Conservation (phyloP, 2,113 vertebrate species). For the Barbus barbus region DNA sequence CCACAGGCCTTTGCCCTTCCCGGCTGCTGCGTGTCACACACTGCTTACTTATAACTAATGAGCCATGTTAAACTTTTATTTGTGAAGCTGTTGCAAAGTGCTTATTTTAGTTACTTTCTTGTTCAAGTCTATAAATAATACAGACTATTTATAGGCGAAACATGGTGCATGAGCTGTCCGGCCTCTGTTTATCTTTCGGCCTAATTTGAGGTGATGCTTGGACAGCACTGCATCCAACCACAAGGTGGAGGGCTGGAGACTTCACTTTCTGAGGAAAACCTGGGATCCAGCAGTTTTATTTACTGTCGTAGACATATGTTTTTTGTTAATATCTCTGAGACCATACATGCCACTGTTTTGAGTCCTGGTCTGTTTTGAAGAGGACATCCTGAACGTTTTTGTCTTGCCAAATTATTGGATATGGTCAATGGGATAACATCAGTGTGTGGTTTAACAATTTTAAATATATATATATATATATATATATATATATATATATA, state of each 20-base stretch:
- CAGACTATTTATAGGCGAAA: conserved; percentile 68
- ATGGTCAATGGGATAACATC: neutral
- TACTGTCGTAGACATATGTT: conserved; percentile 21
- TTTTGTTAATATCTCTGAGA: conserved; percentile 31
- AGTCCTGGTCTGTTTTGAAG: conserved; percentile 6
- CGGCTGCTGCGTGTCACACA: conserved; percentile 50
- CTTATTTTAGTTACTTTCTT: conserved; percentile 61
- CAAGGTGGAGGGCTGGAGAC: conserved; percentile 75
- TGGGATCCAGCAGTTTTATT: neutral
- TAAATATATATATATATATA: neutral
- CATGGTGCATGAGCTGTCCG: conserved; percentile 65
- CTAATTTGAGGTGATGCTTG: conserved; percentile 67
- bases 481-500: neutral
- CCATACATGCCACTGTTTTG: conserved; percentile 30
- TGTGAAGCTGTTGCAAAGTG: conserved; percentile 51
- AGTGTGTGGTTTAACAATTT: neutral
- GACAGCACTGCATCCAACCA: conserved; percentile 67
- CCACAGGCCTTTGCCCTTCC: conserved; percentile 34
- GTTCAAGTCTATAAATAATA: conserved; percentile 71
- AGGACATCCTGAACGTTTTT: conserved; percentile 4
- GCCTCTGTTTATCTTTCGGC: conserved; percentile 71
- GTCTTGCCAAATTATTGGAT: conserved; percentile 3
- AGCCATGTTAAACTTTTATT: conserved; percentile 50
- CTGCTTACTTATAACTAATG: conserved; percentile 55
- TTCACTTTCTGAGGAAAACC: conserved; percentile 48